A percentile compares a stretch with the other conserved stretches of the same genome.
phyloP scores from a whole-genome alignment of 1,140 invertebrate species.

The Zaprionus lachaisei region DNA sequence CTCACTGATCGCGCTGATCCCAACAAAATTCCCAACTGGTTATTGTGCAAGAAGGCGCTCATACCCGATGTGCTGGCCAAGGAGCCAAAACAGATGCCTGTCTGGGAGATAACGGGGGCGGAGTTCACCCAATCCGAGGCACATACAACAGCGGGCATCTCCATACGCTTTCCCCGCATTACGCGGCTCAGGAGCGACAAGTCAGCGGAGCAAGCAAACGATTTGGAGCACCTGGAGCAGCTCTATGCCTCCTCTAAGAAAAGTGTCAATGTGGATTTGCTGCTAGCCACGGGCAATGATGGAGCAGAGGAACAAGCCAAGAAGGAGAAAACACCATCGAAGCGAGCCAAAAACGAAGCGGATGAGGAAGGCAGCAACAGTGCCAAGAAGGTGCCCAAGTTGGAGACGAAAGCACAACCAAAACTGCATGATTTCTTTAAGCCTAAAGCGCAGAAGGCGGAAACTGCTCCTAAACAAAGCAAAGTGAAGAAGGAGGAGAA shows the following conservation, averaged over 20 bases:
- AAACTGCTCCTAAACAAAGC: neutral
- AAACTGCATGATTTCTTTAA: constrained; percentile 54
- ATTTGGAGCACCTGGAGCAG: constrained; percentile 89
- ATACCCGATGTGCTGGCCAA: constrained; percentile 94
- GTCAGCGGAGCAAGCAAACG: constrained; percentile 92
- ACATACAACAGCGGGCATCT: constrained; percentile 96
- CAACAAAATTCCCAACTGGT: constrained; percentile 90
- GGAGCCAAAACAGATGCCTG: constrained; percentile 93
- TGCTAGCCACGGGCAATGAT: constrained; percentile 68
- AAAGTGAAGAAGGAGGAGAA: neutral
- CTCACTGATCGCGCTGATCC: constrained; percentile 87
- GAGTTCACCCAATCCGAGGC: constrained; percentile 94
- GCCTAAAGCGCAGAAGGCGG: constrained; percentile 16
- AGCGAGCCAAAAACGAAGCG: constrained; percentile 25
- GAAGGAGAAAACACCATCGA: constrained; percentile 54
- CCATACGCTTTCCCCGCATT: constrained; percentile 95
- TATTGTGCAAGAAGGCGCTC: constrained; percentile 92
- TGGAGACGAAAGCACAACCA: constrained; percentile 29
- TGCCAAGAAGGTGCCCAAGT: constrained; percentile 42
- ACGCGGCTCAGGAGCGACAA: constrained; percentile 94
- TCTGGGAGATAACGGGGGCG: constrained; percentile 97
- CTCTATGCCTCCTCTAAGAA: constrained; percentile 89
- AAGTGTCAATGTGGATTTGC: constrained; percentile 88
- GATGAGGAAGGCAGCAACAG: constrained; percentile 22
- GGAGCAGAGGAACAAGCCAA: constrained; percentile 21